Conservation (phyloP, 2,888 invertebrate genomes). For the Drosophila phalerata region DNA sequence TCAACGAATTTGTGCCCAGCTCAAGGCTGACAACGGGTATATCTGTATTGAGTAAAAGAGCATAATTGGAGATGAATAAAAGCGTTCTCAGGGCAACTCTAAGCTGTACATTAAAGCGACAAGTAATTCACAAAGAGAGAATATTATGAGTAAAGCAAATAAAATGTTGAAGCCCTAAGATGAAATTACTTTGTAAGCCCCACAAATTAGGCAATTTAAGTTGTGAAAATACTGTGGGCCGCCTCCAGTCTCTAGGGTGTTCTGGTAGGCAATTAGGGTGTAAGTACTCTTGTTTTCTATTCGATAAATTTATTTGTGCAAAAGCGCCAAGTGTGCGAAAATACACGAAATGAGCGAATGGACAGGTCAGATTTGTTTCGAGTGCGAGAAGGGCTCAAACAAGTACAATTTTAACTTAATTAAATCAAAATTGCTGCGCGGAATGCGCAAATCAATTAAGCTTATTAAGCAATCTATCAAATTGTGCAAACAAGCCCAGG, state of each 20-base stretch:
- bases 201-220: conserved; percentile 82
- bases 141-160: conserved; percentile 26
- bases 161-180: conserved; percentile 47
- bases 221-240: conserved; percentile 42
- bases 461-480: conserved; percentile 83
- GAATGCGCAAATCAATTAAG: conserved; percentile 78
- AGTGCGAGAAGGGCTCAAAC: conserved; percentile 22
- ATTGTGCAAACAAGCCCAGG: conserved; percentile 66
- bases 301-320: conserved; percentile 18
- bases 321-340: conserved; percentile 42
- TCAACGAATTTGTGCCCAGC: conserved; percentile 91
- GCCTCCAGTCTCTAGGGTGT: neutral
- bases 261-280: conserved; percentile 39
- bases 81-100: conserved; percentile 19
- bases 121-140: conserved; percentile 23
- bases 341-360: conserved; percentile 11
- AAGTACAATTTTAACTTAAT: conserved; percentile 74
- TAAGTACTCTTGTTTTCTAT: conserved; percentile 20
- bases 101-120: conserved; percentile 21
- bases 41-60: conserved; percentile 87
- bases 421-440: conserved; percentile 74
- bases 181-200: conserved; percentile 79
- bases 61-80: conserved; percentile 3
- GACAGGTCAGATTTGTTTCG: conserved; percentile 6
- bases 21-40: conserved; percentile 93